These are phyloP conservation scores for Lasioglossum lativentre DNA, from an alignment of 2,888 invertebrate genomes.

Conservation along the genomic window DNA sequence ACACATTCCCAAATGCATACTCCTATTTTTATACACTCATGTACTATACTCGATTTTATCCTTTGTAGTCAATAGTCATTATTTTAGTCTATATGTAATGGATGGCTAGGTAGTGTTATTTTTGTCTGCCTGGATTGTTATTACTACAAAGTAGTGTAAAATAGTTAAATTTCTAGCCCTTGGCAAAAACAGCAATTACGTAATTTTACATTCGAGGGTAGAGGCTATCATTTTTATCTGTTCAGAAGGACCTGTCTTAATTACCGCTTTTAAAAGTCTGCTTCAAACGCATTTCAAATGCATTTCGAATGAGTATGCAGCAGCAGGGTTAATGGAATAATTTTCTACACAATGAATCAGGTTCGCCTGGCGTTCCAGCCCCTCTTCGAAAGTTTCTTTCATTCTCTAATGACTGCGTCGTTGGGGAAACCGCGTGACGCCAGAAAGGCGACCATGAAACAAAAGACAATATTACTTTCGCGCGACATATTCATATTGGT, in stretches of 20 bases:
- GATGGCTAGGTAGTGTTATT: too few species aligned
- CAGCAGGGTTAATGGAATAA: neutral
- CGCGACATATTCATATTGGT: neutral
- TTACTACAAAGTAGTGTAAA: neutral
- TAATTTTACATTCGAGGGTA: neutral
- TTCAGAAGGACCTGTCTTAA: neutral
- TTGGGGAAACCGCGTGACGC: conserved; percentile 5
- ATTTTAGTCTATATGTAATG: too few species aligned
- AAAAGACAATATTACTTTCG: neutral
- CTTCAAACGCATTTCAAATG: neutral
- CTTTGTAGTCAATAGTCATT: too few species aligned
- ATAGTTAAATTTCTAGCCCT: neutral
- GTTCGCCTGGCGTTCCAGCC: neutral
- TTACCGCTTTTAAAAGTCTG: neutral
- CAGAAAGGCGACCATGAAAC: neutral
- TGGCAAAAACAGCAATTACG: neutral
- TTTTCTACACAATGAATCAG: neutral
- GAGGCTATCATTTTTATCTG: neutral
- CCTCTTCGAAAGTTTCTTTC: neutral
- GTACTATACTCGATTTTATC: too few species aligned
- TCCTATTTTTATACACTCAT: neutral
- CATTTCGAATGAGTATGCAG: neutral
- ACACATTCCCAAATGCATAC: neutral
- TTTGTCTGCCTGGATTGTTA: too few species aligned
- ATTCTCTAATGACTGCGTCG: neutral